These are phyloP conservation scores for Urosaurus nigricauda DNA, from an alignment of 2,797 vertebrate species.

Conservation along the genomic window DNA sequence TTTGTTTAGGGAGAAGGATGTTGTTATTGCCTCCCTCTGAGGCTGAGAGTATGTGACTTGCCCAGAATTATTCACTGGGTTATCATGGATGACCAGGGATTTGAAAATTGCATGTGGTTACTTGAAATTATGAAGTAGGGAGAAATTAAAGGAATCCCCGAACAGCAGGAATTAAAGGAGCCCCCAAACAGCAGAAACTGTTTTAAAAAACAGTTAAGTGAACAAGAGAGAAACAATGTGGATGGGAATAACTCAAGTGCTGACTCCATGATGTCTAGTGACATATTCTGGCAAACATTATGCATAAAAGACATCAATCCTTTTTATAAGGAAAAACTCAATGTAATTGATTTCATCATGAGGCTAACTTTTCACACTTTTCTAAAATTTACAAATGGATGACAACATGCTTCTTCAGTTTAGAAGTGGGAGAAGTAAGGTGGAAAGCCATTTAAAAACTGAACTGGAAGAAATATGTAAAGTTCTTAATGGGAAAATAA, in stretches of 20 bases:
- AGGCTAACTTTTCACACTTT: background rate
- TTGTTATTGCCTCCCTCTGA: no score
- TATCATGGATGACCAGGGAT: no score
- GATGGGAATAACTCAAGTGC: background rate
- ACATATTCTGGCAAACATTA: background rate
- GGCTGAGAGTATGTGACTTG: no score
- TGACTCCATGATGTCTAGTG: background rate
- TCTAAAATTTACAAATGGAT: background rate
- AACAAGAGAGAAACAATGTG: background rate
- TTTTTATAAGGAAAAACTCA: conserved; percentile 7
- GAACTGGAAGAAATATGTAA: conserved; percentile 3
- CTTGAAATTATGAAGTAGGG: background rate
- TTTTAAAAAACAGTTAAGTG: background rate
- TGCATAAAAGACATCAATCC: background rate
- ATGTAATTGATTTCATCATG: background rate
- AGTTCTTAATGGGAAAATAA: background rate
- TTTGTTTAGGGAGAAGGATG: no score
- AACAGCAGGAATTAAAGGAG: background rate
- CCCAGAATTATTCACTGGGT: no score
- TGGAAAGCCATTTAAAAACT: background rate
- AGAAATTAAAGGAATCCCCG: background rate
- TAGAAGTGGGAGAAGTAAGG: background rate
- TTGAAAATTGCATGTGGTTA: background rate
- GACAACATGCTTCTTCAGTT: background rate
- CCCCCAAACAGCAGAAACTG: no score